A percentile compares a stretch with the other conserved stretches of the same genome.
Evolutionary conservation across 2,113 vertebrate species (phyloP).

Genomic region (Strigops habroptila): DNA sequence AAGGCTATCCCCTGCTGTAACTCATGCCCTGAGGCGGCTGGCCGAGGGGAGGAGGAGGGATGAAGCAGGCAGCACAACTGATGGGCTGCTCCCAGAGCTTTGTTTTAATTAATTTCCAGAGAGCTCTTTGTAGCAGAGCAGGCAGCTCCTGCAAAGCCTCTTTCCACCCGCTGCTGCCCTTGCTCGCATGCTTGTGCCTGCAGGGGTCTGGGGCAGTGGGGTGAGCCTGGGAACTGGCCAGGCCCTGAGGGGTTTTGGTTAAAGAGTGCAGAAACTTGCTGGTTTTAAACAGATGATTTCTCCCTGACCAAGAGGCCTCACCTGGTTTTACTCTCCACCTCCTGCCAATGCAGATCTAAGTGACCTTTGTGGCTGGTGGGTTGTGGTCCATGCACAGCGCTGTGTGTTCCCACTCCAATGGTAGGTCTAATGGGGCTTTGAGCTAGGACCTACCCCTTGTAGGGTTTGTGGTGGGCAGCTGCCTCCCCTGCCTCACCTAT

Average conservation of each 20-base stretch:
- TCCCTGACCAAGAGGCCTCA: constrained; percentile 47
- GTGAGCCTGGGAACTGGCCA: neutral
- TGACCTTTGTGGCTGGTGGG: constrained; percentile 81
- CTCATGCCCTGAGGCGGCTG: neutral
- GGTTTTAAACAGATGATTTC: neutral
- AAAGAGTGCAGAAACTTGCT: neutral
- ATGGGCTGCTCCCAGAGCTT: constrained; percentile 43
- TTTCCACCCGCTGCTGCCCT: accelerated
- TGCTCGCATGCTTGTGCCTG: neutral
- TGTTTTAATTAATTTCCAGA: constrained; percentile 33
- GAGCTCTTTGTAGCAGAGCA: neutral
- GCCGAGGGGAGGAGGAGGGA: neutral
- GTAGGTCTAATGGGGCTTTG: neutral
- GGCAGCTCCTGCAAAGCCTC: neutral
- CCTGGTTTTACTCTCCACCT: constrained; percentile 79
- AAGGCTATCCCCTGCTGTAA: neutral
- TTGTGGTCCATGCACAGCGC: neutral
- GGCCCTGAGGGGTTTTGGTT: neutral
- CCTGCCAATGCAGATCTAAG: constrained; percentile 86
- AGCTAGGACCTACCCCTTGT: neutral
- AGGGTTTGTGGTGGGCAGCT: constrained; percentile 78
- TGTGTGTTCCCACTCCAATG: neutral
- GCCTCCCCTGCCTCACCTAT: constrained; percentile 78
- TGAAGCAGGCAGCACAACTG: neutral
- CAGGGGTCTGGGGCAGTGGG: accelerated